phyloP scores from a whole-genome alignment of 2,797 vertebrate species.

The Micropoecilia bifurca region DNA sequence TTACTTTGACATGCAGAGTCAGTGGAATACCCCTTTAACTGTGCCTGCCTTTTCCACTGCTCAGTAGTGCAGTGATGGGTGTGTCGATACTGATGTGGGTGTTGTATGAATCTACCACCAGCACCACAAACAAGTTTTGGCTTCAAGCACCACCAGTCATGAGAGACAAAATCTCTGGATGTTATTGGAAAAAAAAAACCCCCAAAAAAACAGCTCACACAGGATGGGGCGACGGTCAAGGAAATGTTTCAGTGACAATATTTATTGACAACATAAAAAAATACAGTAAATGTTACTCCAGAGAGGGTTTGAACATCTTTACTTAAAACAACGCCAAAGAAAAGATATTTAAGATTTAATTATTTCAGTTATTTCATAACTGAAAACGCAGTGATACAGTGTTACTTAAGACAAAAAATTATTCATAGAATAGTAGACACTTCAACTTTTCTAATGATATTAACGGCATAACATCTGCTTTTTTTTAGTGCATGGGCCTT shows the following conservation, averaged over 20 bases:
- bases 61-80: slow-evolving; percentile 20
- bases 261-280: not conserved
- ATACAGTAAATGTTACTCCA: not conserved
- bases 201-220: not conserved
- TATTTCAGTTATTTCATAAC: not conserved
- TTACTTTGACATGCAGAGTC: slow-evolving; percentile 51
- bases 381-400: not conserved
- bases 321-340: not conserved
- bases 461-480: not conserved
- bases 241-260: not conserved
- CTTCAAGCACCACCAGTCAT: slow-evolving; percentile 22
- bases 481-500: not conserved
- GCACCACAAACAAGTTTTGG: slow-evolving; percentile 12
- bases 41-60: slow-evolving; percentile 10
- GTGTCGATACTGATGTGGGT: slow-evolving; percentile 41
- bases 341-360: not conserved
- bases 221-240: not conserved
- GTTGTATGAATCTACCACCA: slow-evolving; percentile 42
- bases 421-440: not conserved
- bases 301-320: not conserved
- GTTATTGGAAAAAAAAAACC: not conserved
- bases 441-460: not conserved
- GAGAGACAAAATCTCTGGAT: slow-evolving; percentile 5
- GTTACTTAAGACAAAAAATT: not conserved
- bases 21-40: slow-evolving; percentile 49